These are phyloP conservation scores for Lepus townsendii DNA, from an alignment of 2,797 vertebrate genomes.

Conservation along the genomic window DNA sequence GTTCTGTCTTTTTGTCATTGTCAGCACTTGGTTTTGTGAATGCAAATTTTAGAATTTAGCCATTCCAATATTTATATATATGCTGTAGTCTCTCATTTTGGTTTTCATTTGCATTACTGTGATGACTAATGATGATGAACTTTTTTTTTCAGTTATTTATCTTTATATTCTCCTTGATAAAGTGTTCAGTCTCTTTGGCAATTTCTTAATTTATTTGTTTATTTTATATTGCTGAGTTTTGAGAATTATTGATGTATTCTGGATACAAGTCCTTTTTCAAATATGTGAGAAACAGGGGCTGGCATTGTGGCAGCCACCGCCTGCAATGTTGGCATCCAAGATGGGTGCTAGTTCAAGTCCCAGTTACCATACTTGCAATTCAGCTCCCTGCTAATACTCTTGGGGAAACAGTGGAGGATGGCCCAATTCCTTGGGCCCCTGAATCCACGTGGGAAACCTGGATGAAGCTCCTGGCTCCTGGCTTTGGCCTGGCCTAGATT, in stretches of 20 bases:
- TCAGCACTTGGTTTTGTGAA: not conserved
- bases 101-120: not conserved
- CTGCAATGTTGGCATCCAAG: too few species aligned
- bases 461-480: too few species aligned
- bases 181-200: not conserved
- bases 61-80: not conserved
- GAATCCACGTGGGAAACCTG: too few species aligned
- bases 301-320: too few species aligned
- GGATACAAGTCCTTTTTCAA: not conserved
- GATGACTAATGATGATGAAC: not conserved
- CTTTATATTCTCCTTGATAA: not conserved
- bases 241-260: conserved; percentile 8
- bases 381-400: too few species aligned
- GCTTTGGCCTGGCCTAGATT: too few species aligned
- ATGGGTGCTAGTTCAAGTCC: too few species aligned
- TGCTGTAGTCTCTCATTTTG: not conserved
- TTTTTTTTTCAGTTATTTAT: not conserved
- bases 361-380: too few species aligned
- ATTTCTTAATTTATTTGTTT: not conserved
- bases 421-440: too few species aligned
- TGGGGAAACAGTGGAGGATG: too few species aligned
- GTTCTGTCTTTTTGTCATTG: not conserved
- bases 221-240: conserved; percentile 14
- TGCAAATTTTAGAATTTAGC: not conserved
- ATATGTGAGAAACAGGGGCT: not conserved